These are phyloP conservation scores for Odontomyia ornata DNA, from an alignment of 2,888 invertebrate species.

Conservation along the genomic window DNA sequence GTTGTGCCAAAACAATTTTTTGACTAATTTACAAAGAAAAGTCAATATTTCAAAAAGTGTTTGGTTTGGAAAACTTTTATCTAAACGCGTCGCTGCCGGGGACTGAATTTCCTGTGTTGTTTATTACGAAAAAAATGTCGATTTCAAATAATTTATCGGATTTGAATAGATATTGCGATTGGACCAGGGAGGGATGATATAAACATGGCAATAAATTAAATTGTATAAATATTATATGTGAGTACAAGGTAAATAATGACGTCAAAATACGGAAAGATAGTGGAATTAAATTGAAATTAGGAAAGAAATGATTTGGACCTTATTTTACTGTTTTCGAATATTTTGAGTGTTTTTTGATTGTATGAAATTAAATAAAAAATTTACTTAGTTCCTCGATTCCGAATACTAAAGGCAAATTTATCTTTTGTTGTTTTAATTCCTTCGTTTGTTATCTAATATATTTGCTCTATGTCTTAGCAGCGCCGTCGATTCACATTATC, in stretches of 20 bases:
- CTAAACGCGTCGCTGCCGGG: not conserved
- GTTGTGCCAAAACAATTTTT: not conserved
- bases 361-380: no score
- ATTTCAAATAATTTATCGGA: not conserved
- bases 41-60: not conserved
- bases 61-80: not conserved
- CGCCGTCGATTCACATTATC: no score
- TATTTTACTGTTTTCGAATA: no score
- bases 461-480: no score
- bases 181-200: not conserved
- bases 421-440: no score
- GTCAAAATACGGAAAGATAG: not conserved
- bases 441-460: no score
- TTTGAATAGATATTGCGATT: not conserved
- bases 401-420: no score
- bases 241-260: not conserved
- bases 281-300: no score
- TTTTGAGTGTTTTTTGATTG: no score
- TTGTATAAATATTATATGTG: not conserved
- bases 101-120: not conserved
- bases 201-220: not conserved
- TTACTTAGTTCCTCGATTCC: no score
- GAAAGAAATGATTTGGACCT: no score
- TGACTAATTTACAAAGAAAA: not conserved
- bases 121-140: slow-evolving; percentile 1